Percentiles rank a stretch among this genome's conserved stretches.
Evolutionary conservation across 2,888 invertebrate species (phyloP).

Genomic region (Eubasilissa splendida): DNA sequence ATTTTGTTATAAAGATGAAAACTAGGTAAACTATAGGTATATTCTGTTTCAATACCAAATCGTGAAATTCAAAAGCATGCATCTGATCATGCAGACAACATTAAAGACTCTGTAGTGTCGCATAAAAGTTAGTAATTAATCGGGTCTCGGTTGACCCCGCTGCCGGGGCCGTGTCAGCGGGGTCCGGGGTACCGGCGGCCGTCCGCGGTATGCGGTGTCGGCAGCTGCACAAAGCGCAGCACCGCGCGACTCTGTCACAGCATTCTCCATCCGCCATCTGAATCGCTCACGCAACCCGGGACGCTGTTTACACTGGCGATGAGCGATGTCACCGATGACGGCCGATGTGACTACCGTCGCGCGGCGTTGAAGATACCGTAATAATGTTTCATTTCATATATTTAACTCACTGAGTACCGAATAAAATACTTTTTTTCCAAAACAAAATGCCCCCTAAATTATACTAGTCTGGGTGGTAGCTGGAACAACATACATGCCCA

Average conservation of each 20-base stretch:
- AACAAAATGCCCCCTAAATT: too few species aligned
- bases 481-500: too few species aligned
- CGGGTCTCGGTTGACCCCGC: neutral
- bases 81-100: too few species aligned
- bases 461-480: too few species aligned
- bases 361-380: neutral
- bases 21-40: too few species aligned
- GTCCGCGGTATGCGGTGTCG: slow-evolving; percentile 11
- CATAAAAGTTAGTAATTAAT: slow-evolving; percentile 22
- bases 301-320: slow-evolving; percentile 14
- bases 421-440: too few species aligned
- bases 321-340: slow-evolving; percentile 17
- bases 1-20: too few species aligned
- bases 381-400: too few species aligned
- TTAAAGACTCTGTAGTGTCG: neutral
- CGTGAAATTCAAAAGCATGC: too few species aligned
- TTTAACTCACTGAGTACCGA: too few species aligned
- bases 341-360: neutral
- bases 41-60: too few species aligned
- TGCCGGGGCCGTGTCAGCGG: neutral
- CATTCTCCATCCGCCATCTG: neutral
- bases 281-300: neutral
- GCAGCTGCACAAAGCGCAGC: slow-evolving; percentile 34
- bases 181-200: slow-evolving; percentile 7
- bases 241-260: neutral